Evolutionary conservation across 2,113 vertebrate species (phyloP).

Genomic region (Microcebus murinus): DNA sequence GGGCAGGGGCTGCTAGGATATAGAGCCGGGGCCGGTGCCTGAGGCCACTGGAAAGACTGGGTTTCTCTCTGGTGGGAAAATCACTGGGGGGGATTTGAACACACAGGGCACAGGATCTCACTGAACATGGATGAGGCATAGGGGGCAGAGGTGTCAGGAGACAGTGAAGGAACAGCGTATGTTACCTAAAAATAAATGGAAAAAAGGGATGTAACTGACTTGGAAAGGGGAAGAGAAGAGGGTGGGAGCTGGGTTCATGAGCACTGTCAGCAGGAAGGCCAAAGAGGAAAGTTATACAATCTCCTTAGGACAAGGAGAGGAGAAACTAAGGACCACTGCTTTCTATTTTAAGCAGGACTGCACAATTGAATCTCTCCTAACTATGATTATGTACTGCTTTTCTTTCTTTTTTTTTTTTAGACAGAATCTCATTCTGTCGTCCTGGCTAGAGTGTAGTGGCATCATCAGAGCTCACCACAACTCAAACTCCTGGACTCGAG

Average conservation of each 20-base stretch:
- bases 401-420: too few species aligned
- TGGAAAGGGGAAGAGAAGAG: not conserved
- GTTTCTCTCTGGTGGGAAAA: not conserved
- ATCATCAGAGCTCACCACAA: too few species aligned
- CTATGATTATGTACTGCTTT: not conserved
- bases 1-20: too few species aligned
- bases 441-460: too few species aligned
- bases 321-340: not conserved
- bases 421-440: too few species aligned
- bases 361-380: not conserved
- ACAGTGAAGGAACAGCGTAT: not conserved
- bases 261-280: not conserved
- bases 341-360: not conserved
- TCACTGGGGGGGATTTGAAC: not conserved
- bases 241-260: too few species aligned
- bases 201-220: not conserved
- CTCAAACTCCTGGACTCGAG: too few species aligned
- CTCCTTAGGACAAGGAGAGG: not conserved
- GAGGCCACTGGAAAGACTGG: not conserved
- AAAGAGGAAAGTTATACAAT: not conserved
- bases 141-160: not conserved
- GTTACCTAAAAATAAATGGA: not conserved
- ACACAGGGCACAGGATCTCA: not conserved
- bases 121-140: not conserved
- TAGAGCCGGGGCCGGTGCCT: not conserved